These are phyloP conservation scores for Myripristis jacobus DNA, from an alignment of 2,797 vertebrate species.

Conservation along the genomic window DNA sequence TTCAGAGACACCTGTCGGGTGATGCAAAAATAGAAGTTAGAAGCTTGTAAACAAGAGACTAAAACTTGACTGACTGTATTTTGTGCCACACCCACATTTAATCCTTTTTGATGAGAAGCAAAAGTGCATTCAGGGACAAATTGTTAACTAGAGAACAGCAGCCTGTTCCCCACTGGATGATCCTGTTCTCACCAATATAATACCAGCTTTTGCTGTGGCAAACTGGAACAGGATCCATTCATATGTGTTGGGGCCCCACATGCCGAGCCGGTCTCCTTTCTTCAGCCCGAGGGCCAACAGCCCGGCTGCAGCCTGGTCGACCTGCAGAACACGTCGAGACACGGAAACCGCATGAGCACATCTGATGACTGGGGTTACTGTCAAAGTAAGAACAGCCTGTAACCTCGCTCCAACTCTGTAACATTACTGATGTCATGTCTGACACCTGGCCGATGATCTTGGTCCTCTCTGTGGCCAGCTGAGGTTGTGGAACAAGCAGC, in stretches of 20 bases:
- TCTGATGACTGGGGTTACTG: not conserved
- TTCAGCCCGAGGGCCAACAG: conserved; percentile 90
- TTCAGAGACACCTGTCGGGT: conserved; percentile 89
- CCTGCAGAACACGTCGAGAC: conserved; percentile 76
- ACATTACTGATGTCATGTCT: too few relatives aligned
- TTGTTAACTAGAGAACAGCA: not conserved
- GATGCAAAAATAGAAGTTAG: not conserved
- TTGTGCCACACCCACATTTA: not conserved
- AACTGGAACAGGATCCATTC: conserved; percentile 93
- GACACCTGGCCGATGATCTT: too few relatives aligned
- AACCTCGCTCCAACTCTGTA: too few relatives aligned
- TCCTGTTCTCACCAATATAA: conserved; percentile 89
- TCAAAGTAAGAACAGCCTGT: not conserved
- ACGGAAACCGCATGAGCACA: not conserved
- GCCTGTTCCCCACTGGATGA: not conserved
- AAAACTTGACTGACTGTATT: not conserved
- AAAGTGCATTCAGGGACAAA: not conserved
- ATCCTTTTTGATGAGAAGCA: not conserved
- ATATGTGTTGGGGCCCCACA: conserved; percentile 95
- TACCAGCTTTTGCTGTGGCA: conserved; percentile 92
- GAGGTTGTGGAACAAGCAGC: too few relatives aligned
- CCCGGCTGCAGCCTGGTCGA: conserved; percentile 90
- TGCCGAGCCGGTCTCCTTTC: conserved; percentile 91
- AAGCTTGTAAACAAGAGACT: not conserved
- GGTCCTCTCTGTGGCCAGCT: too few relatives aligned